Evolutionary conservation across 2,888 invertebrate species (phyloP), one percentile per base, ranked within the genome.

Genomic region (Pristionchus entomophagus): DNA sequence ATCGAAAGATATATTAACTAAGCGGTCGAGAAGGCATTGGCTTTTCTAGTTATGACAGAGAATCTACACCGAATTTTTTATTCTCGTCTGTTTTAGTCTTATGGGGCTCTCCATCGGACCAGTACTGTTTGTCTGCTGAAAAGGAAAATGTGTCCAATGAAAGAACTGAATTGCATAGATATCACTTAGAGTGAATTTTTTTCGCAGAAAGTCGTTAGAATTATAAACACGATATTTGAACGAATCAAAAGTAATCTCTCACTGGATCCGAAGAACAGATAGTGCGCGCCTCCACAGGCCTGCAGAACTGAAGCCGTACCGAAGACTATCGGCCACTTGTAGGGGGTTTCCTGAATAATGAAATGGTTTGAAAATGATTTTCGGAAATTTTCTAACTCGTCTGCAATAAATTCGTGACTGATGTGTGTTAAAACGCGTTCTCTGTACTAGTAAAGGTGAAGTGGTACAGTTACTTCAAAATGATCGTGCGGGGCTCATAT

Each of bases 281-380:
- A 83, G 41, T 83, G 82, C 8, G 62, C n/a, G 3, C 82, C 82
- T 1, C 41, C 82, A 1, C 1, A 2, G 41, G 41, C 62, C 41
- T 83, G 82, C 5, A 83, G 32, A 29, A 83, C 12, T 19, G 59
- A 41, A 0, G 82, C 82, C 10, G 41, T 41, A 2, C 59, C 62
- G 82, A 83, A 83, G 38, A 83, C 45, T 38, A 83, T 62, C 26
- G 59, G 38, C 82, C 82, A 83, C 19, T 83, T 83, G 45, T 83
- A 41, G 0, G 82, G n/a, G 2, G 29, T 59, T 14, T 62, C 41
- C 82, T 83, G 82, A 32, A 32, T 19, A 2, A 12, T 14, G n/a
- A 19, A 45, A 77, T 10, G 5, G 19, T 35, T 65, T n/a, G 5
- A 73, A 8, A 38, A n/a, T 73, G 35, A 29, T 59, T 6, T 45